Evolutionary conservation across 2,113 vertebrate genomes (phyloP).

Genomic region (Castor canadensis): DNA sequence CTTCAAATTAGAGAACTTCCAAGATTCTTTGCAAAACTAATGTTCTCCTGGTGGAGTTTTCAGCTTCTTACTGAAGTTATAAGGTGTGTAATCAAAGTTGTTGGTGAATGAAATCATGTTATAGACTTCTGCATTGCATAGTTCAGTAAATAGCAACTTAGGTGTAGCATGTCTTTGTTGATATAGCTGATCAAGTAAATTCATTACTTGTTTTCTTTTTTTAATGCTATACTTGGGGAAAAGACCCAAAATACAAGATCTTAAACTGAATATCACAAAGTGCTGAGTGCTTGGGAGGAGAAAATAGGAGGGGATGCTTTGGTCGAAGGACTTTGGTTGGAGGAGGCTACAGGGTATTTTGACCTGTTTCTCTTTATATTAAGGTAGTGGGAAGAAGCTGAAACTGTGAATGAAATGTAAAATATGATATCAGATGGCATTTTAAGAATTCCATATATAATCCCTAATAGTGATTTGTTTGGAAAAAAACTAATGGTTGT

Average conservation of each 20-base stretch:
- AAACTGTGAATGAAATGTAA: conserved; percentile 21
- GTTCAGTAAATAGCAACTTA: conserved; percentile 32
- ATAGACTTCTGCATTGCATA: neutral
- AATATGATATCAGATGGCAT: neutral
- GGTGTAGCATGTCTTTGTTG: neutral
- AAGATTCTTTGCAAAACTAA: conserved; percentile 4
- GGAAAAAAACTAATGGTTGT: neutral
- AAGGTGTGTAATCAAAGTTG: neutral
- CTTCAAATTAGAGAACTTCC: neutral
- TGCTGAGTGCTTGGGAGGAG: neutral
- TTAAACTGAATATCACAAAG: conserved; percentile 14
- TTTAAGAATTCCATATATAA: neutral
- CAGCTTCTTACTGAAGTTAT: neutral
- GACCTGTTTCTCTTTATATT: conserved; percentile 16
- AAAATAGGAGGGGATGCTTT: neutral
- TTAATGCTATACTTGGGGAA: neutral
- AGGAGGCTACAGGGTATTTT: neutral
- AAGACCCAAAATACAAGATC: neutral
- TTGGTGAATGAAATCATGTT: neutral
- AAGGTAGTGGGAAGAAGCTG: neutral
- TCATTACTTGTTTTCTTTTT: neutral
- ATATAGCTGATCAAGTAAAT: neutral
- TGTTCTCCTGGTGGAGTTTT: neutral
- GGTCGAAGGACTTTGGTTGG: neutral
- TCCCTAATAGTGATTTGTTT: conserved; percentile 5